Conservation (phyloP, 2,888 invertebrate genomes). For the Tenthredo livida region DNA sequence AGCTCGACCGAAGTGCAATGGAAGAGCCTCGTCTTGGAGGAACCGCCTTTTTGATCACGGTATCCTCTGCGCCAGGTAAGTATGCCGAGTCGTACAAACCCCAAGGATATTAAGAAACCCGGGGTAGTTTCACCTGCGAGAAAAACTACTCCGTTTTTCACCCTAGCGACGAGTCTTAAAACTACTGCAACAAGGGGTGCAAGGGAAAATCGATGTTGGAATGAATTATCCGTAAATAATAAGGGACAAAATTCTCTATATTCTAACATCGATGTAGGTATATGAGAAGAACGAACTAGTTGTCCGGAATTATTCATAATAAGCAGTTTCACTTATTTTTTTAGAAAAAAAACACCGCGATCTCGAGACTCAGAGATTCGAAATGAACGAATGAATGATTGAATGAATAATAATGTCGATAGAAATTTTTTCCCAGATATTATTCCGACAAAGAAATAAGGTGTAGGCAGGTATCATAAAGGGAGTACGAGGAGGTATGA, state of each 20-base stretch:
- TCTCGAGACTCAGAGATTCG: background rate
- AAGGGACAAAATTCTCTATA: too few relatives aligned
- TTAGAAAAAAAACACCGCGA: background rate
- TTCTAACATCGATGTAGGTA: too few relatives aligned
- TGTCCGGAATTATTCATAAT: too few relatives aligned
- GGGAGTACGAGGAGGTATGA: too few relatives aligned
- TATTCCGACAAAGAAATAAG: background rate
- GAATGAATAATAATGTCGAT: background rate
- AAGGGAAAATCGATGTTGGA: background rate
- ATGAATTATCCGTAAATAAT: too few relatives aligned
- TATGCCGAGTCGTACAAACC: background rate
- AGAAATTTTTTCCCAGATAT: background rate
- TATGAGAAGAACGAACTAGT: too few relatives aligned
- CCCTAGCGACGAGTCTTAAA: background rate
- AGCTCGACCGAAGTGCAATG: conserved; percentile 50
- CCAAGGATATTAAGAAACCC: background rate
- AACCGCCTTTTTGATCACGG: conserved; percentile 52
- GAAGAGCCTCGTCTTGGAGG: conserved; percentile 52
- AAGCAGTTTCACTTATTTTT: too few relatives aligned
- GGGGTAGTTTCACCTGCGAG: conserved; percentile 19
- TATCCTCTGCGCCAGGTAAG: conserved; percentile 53
- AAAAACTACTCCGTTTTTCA: background rate
- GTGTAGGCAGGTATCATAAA: background rate
- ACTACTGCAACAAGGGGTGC: background rate
- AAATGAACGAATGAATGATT: background rate